Evolutionary conservation across 2,888 invertebrate genomes (phyloP).

Genomic region (Calameuta filiformis): DNA sequence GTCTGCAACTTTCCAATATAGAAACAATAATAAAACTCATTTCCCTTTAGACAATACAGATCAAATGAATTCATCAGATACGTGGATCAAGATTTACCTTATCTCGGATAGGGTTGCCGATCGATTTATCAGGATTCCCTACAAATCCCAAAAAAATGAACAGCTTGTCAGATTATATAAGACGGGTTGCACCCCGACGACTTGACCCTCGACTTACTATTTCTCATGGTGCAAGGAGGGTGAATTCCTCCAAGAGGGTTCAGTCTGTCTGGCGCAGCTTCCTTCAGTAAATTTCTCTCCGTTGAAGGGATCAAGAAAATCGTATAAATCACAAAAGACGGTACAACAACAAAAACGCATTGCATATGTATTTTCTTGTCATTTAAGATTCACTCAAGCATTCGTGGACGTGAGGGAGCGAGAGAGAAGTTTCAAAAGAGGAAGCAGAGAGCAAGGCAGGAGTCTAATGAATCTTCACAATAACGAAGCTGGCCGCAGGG

Average conservation of each 20-base stretch:
- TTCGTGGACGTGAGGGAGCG: constrained; percentile 95
- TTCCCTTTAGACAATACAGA: not conserved
- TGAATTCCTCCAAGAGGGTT: not conserved
- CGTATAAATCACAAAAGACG: not conserved
- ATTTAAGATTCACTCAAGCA: constrained; percentile 86
- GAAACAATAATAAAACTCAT: too few species aligned
- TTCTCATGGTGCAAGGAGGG: not conserved
- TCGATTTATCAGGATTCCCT: not conserved
- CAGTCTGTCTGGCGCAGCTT: not conserved
- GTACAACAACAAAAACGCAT: not conserved
- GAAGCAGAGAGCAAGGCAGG: constrained; percentile 84
- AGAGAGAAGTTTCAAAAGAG: constrained; percentile 85
- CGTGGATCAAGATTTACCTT: not conserved
- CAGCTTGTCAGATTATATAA: not conserved
- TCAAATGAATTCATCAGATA: not conserved
- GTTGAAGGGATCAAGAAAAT: not conserved
- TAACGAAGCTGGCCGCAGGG: constrained; percentile 97
- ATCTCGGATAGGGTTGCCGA: not conserved
- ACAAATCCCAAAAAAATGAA: not conserved
- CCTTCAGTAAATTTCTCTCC: not conserved
- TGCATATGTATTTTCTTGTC: constrained; percentile 17
- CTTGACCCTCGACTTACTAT: not conserved
- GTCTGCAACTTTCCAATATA: not conserved
- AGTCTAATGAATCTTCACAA: constrained; percentile 97
- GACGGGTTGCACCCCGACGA: not conserved